Evolutionary conservation across 2,888 invertebrate genomes (phyloP), one percentile per base, ranked within the genome.

Genomic region (Mythimna loreyi): DNA sequence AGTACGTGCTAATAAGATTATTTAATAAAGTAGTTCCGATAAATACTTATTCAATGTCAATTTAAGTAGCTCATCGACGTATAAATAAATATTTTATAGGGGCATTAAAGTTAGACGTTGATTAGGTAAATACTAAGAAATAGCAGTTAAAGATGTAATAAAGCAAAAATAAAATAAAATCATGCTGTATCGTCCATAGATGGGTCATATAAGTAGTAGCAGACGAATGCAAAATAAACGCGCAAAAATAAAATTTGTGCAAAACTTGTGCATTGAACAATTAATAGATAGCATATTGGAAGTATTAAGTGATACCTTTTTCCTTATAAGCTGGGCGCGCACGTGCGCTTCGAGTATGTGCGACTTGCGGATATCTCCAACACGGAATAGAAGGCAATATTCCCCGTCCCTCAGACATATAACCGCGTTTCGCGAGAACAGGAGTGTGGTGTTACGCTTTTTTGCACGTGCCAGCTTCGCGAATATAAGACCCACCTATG

Each of bases 291-390:
- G 78, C 80, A 69, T 83, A 85, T 74, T 85, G 76, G 73, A 73
- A 71, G 67, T 70, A 74, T 75, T 61, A 59, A 64, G 72, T 77
- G 76, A 97, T 88, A 99, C 98, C 97, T 98, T 98, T 94, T 98
- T 98, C 90, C 98, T 97, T 90, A 99, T 99, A 91, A 99, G 97
- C 93, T 99, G 98, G 28, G 99, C 99, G 82, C 99, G 96, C 52
- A 99, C 98, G 93, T 99, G 99, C 70, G 99, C 99, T 94, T 99
- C 99, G 85, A 99, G 98, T 87, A 99, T 99, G 95, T 99, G 99
- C 77, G 99, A 99, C 94, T 98, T 98, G 84, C 99, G 97, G 97
- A 99, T 99, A 93, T 99, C 99, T 62, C 99, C 99, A 52, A 99
- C 99, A 53, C 99, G 97, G 94, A 99, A 99, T 97, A 99, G 98